Conservation (phyloP, 2,888 invertebrate species). For the Trilocha varians region DNA sequence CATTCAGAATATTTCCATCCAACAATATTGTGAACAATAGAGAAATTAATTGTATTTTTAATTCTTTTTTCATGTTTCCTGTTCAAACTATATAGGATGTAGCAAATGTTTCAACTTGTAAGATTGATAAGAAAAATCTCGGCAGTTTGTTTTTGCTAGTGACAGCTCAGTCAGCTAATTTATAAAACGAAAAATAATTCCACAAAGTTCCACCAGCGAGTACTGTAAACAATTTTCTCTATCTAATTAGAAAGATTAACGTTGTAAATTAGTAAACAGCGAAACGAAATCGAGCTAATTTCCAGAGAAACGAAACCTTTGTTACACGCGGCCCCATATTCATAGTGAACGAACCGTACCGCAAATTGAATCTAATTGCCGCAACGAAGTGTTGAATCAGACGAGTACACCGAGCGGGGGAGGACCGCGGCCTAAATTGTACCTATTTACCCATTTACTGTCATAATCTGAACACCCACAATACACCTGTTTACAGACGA, state of each 20-base stretch:
- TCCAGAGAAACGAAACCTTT: conserved; percentile 50
- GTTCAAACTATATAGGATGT: no score
- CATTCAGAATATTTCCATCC: no score
- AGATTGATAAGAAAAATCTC: no score
- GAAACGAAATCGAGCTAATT: conserved; percentile 37
- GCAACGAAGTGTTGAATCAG: conserved; percentile 71
- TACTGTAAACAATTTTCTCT: conserved; percentile 13
- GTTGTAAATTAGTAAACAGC: conserved; percentile 27
- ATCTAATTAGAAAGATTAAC: conserved; percentile 27
- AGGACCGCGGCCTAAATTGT: conserved; percentile 58
- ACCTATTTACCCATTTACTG: conserved; percentile 65
- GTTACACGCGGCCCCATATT: conserved; percentile 48
- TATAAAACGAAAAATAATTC: conserved; percentile 14
- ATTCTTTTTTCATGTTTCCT: no score
- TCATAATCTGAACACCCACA: conserved; percentile 52
- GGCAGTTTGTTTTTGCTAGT: no score
- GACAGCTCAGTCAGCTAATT: no score
- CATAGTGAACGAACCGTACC: conserved; percentile 45
- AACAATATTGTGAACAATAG: no score
- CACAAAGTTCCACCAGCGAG: conserved; percentile 21
- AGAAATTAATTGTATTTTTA: no score
- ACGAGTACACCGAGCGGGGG: conserved; percentile 33
- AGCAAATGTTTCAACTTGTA: no score
- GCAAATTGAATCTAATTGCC: conserved; percentile 71
- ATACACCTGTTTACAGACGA: conserved; percentile 64